Conservation (phyloP, 2,113 vertebrate genomes). For the Salminus brasiliensis region DNA sequence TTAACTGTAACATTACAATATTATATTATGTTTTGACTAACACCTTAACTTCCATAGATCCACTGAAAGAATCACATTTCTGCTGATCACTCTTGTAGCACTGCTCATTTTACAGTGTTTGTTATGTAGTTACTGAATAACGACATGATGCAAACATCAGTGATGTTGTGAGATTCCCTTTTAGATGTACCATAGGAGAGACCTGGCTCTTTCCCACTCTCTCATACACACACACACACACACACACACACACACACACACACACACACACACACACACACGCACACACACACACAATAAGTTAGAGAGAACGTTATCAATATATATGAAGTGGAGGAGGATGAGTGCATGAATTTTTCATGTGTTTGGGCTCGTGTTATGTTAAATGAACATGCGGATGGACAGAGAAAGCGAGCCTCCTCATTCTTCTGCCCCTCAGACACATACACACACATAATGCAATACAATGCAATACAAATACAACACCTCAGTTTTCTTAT, state of each 20-base stretch:
- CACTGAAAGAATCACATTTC: background rate
- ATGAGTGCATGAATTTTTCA: constrained; percentile 46
- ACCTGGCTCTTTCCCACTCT: too few relatives aligned
- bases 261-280: background rate
- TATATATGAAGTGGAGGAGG: constrained; percentile 44
- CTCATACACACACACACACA: too few relatives aligned
- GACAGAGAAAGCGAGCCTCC: constrained; percentile 7
- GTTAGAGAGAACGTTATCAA: constrained; percentile 48
- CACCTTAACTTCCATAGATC: too few relatives aligned
- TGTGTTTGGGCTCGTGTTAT: background rate
- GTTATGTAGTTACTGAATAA: background rate
- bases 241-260: too few relatives aligned
- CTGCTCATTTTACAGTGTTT: background rate
- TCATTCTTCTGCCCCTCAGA: too few relatives aligned
- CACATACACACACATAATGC: too few relatives aligned
- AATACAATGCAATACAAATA: background rate
- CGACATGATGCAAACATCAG: background rate
- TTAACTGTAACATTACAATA: too few relatives aligned
- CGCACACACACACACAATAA: background rate
- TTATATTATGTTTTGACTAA: too few relatives aligned
- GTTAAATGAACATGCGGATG: constrained; percentile 19
- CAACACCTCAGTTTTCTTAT: constrained; percentile 3
- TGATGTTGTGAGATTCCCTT: too few relatives aligned
- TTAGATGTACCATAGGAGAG: too few relatives aligned
- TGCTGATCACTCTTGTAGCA: background rate